Evolutionary conservation across 2,113 vertebrate genomes (phyloP).

Genomic region (Tenebrosternarchus preto): DNA sequence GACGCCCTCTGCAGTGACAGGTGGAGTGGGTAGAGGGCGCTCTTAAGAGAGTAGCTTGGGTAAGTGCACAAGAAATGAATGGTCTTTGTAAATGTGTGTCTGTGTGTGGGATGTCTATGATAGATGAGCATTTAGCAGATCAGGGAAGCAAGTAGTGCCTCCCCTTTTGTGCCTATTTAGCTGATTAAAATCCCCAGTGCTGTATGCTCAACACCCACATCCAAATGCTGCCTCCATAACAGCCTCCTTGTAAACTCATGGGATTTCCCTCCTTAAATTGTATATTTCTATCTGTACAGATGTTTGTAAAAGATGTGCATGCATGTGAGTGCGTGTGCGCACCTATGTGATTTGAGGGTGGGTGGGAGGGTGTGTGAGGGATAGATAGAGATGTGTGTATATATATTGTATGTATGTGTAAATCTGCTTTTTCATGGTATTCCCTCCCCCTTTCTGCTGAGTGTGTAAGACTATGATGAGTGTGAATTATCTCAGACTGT

Average conservation of each 20-base stretch:
- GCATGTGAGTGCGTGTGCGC: no score
- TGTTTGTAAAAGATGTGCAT: constrained; percentile 54
- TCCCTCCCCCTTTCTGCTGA: constrained; percentile 19
- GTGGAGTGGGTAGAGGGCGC: background rate
- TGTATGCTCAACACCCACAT: background rate
- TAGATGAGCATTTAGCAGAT: constrained; percentile 10
- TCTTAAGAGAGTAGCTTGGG: background rate
- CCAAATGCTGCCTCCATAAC: constrained; percentile 40
- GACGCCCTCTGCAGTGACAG: background rate
- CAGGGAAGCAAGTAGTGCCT: constrained; percentile 46
- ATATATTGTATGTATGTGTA: constrained; percentile 34
- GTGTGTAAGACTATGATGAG: constrained; percentile 13
- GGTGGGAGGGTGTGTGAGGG: no score
- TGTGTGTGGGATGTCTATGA: background rate
- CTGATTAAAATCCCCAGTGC: constrained; percentile 22
- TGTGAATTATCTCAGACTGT: constrained; percentile 52
- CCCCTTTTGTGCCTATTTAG: constrained; percentile 41
- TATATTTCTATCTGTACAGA: constrained; percentile 59
- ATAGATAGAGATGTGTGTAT: no score
- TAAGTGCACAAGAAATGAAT: background rate
- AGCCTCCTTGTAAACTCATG: constrained; percentile 25
- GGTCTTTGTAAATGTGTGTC: background rate
- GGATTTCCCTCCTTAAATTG: constrained; percentile 22
- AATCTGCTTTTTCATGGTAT: constrained; percentile 31
- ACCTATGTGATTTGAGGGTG: no score